A percentile compares a stretch with the other conserved stretches of the same genome.
Conservation (phyloP, 2,113 vertebrate species). For the Chloroceryle aenea region DNA sequence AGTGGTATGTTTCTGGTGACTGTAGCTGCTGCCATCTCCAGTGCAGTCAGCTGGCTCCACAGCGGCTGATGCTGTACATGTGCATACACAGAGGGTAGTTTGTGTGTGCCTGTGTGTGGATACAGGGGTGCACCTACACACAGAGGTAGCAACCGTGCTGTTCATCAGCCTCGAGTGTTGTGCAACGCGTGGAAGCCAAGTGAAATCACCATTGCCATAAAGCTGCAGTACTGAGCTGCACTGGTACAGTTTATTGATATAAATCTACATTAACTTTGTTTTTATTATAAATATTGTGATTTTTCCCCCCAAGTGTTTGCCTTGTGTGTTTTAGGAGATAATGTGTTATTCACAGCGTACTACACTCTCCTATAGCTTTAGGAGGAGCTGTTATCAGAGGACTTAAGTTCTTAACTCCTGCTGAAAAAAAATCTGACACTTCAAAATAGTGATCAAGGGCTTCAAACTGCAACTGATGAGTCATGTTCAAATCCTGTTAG, state of each 20-base stretch:
- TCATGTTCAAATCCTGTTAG: slow-evolving; percentile 32
- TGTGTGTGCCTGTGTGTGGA: background rate
- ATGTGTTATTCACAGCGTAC: background rate
- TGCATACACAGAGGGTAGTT: background rate
- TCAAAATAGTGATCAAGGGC: slow-evolving; percentile 10
- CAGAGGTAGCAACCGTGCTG: background rate
- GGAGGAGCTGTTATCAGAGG: background rate
- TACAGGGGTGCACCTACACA: too few relatives aligned
- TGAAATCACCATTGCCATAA: background rate
- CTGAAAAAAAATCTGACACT: background rate
- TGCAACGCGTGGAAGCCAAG: background rate
- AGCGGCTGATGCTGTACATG: rapidly evolving
- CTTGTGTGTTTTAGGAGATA: background rate
- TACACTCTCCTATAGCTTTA: background rate
- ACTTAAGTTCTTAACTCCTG: slow-evolving; percentile 3
- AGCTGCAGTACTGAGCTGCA: background rate
- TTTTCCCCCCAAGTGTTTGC: background rate
- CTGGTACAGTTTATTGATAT: background rate
- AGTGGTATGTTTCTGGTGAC: background rate
- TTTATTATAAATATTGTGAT: background rate
- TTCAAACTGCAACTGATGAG: slow-evolving; percentile 23
- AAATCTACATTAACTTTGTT: background rate
- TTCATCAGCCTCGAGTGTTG: background rate
- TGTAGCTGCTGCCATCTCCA: background rate
- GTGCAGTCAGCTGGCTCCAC: background rate